Conservation (phyloP, 2,888 invertebrate genomes). For the Ischnus inquisitorius region DNA sequence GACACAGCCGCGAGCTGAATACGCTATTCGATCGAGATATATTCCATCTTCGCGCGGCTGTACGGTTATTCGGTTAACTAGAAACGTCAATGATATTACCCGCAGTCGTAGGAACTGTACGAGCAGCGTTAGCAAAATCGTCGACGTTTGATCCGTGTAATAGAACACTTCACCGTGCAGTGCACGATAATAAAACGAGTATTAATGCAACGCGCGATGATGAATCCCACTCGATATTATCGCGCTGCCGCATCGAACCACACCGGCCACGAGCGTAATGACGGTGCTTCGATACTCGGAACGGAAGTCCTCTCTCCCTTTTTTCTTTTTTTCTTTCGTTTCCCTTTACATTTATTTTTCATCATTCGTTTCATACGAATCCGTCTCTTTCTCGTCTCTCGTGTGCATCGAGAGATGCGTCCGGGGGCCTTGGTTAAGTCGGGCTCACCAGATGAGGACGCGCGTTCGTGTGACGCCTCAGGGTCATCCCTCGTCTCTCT, state of each 20-base stretch:
- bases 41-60: background rate
- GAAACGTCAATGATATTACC: conserved; percentile 34
- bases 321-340: conserved; percentile 13
- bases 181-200: background rate
- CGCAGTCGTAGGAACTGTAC: background rate
- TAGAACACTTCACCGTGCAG: conserved; percentile 17
- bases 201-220: conserved; percentile 43
- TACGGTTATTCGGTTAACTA: conserved; percentile 28
- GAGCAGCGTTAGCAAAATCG: background rate
- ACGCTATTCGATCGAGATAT: background rate
- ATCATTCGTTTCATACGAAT: conserved; percentile 8
- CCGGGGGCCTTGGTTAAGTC: conserved; percentile 7
- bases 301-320: conserved; percentile 41
- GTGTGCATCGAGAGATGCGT: conserved; percentile 44
- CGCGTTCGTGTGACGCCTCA: conserved; percentile 39
- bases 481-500: conserved; percentile 52
- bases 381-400: conserved; percentile 9
- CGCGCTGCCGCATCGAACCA: background rate
- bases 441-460: conserved; percentile 13
- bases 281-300: conserved; percentile 33
- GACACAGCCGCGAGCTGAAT: conserved; percentile 34
- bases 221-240: conserved; percentile 46
- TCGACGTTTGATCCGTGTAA: conserved; percentile 19
- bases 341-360: conserved; percentile 28
- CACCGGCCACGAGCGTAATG: conserved; percentile 19